Conservation (phyloP, 2,797 vertebrate species). For the Dallia pectoralis region DNA sequence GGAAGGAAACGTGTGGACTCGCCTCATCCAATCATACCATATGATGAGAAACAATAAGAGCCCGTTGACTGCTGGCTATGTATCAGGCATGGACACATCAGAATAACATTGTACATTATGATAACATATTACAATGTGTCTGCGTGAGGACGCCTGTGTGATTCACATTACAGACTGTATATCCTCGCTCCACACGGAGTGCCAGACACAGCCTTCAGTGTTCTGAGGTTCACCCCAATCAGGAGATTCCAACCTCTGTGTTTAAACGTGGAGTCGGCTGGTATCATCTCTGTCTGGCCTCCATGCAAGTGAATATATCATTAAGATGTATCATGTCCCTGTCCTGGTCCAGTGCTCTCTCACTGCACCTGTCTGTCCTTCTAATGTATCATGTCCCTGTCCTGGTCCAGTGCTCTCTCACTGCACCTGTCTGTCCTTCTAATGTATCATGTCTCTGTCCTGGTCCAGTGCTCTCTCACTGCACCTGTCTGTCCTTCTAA, state of each 20-base stretch:
- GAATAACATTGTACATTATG: background rate
- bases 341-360: background rate
- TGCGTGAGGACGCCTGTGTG: constrained; percentile 18
- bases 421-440: too few species aligned
- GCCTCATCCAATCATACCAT: background rate
- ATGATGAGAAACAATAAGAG: background rate
- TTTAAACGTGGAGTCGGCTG: constrained; percentile 39
- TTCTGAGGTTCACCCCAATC: constrained; percentile 40
- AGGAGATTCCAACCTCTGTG: constrained; percentile 51
- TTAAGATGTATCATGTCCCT: background rate
- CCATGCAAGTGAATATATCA: constrained; percentile 39
- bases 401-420: too few species aligned
- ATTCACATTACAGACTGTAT: constrained; percentile 18
- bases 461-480: too few species aligned
- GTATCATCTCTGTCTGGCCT: constrained; percentile 33
- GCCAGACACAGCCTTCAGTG: constrained; percentile 18
- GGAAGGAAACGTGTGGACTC: background rate
- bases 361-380: background rate
- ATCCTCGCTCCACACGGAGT: constrained; percentile 21
- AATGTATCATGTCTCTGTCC: too few species aligned
- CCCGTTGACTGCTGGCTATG: background rate
- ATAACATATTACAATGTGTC: background rate
- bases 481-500: too few species aligned
- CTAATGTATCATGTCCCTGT: background rate
- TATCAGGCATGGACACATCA: background rate